Evolutionary conservation across 1,140 invertebrate genomes (phyloP).

Genomic region (Meloidogyne hapla): DNA sequence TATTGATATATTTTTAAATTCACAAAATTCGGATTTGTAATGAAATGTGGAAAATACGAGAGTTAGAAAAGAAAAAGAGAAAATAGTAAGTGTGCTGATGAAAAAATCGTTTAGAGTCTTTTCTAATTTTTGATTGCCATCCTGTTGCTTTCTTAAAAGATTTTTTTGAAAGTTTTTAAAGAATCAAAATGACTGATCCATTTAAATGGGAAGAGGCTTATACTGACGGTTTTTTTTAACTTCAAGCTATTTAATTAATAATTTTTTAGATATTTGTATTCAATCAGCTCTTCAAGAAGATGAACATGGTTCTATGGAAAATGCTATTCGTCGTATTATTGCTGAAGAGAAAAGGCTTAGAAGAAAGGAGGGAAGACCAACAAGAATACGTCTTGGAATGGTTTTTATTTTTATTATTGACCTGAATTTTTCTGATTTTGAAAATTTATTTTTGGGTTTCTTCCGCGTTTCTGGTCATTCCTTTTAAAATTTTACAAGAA

Average conservation of each 20-base stretch:
- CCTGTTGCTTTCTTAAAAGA: no score
- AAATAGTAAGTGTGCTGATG: no score
- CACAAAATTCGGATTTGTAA: no score
- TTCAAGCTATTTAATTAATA: background rate
- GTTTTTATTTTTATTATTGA: background rate
- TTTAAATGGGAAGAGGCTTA: conserved; percentile 43
- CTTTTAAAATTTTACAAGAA: background rate
- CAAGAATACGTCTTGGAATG: conserved; percentile 38
- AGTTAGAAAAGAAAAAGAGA: no score
- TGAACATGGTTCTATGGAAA: conserved; percentile 35
- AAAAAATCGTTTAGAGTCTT: no score
- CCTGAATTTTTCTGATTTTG: no score
- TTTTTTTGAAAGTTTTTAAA: no score
- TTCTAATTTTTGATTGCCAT: no score
- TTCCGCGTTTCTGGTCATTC: background rate
- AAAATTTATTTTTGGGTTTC: no score
- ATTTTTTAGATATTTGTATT: conserved; percentile 16
- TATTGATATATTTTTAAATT: no score
- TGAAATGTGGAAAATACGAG: no score
- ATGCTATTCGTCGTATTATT: conserved; percentile 30
- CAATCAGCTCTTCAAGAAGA: conserved; percentile 35
- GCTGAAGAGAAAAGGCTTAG: conserved; percentile 36
- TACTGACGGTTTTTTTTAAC: conserved; percentile 34
- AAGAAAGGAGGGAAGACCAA: conserved; percentile 27
- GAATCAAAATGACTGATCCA: background rate